Evolutionary conservation across 2,888 invertebrate genomes (phyloP).

Genomic region (Hypsopygia costalis): DNA sequence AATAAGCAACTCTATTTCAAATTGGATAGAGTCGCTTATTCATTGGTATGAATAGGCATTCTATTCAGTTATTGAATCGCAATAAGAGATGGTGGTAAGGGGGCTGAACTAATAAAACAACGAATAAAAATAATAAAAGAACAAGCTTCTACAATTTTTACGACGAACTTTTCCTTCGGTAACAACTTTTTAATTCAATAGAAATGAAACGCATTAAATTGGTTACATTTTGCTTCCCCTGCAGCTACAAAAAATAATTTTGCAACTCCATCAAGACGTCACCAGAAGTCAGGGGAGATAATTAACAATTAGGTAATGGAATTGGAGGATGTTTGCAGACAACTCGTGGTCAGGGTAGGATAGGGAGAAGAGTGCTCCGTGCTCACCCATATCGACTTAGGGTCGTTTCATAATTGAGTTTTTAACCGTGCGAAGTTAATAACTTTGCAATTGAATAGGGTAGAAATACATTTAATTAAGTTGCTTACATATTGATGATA

Average conservation of each 20-base stretch:
- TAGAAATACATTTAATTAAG: too few relatives aligned
- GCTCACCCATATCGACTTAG: neutral
- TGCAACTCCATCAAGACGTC: conserved; percentile 49
- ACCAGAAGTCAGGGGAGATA: conserved; percentile 42
- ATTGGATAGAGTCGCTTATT: too few relatives aligned
- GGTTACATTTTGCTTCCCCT: conserved; percentile 15
- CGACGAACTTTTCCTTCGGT: neutral
- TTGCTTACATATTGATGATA: too few relatives aligned
- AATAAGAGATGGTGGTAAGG: too few relatives aligned
- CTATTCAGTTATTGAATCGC: too few relatives aligned
- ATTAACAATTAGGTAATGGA: conserved; percentile 68
- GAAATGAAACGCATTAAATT: conserved; percentile 11
- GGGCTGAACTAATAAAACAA: too few relatives aligned
- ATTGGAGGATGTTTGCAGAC: conserved; percentile 42
- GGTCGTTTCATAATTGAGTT: neutral
- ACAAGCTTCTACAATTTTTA: neutral
- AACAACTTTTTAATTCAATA: conserved; percentile 14
- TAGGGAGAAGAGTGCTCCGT: conserved; percentile 22
- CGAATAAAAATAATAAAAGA: neutral
- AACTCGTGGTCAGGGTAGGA: conserved; percentile 24
- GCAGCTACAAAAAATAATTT: conserved; percentile 35
- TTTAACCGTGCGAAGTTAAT: too few relatives aligned
- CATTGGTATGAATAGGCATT: too few relatives aligned
- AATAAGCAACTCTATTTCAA: too few relatives aligned
- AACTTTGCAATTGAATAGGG: too few relatives aligned